These are phyloP conservation scores for Mechanitis messenoides DNA, from an alignment of 2,888 invertebrate genomes.

Conservation along the genomic window DNA sequence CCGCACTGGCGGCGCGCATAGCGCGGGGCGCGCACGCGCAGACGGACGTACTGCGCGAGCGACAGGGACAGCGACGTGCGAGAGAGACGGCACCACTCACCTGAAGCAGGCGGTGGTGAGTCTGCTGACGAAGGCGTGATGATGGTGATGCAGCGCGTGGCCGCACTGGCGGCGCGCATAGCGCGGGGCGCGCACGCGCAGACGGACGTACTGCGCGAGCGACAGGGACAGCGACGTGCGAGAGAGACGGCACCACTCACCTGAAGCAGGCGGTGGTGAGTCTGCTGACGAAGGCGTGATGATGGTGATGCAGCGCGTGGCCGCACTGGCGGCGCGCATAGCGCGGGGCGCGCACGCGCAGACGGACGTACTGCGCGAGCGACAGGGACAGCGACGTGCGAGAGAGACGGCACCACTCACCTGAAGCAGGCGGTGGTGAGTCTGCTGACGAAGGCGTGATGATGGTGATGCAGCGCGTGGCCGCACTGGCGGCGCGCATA, in stretches of 20 bases:
- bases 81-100: slow-evolving; percentile 80
- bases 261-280: slow-evolving; percentile 92
- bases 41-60: slow-evolving; percentile 92
- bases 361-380: slow-evolving; percentile 92
- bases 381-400: slow-evolving; percentile 88
- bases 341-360: slow-evolving; percentile 82
- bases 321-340: slow-evolving; percentile 92
- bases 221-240: slow-evolving; percentile 88
- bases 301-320: slow-evolving; percentile 90
- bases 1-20: slow-evolving; percentile 92
- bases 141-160: slow-evolving; percentile 90
- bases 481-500: slow-evolving; percentile 92
- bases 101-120: slow-evolving; percentile 92
- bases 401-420: slow-evolving; percentile 80
- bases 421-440: slow-evolving; percentile 92
- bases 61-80: slow-evolving; percentile 88
- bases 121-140: slow-evolving; percentile 91
- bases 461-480: slow-evolving; percentile 90
- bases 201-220: slow-evolving; percentile 92
- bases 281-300: slow-evolving; percentile 91
- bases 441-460: slow-evolving; percentile 91
- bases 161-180: slow-evolving; percentile 92
- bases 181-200: slow-evolving; percentile 82
- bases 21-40: slow-evolving; percentile 82
- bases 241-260: slow-evolving; percentile 80